phyloP scores from a whole-genome alignment of 2,888 invertebrate genomes.

The Pristionchus mayeri region DNA sequence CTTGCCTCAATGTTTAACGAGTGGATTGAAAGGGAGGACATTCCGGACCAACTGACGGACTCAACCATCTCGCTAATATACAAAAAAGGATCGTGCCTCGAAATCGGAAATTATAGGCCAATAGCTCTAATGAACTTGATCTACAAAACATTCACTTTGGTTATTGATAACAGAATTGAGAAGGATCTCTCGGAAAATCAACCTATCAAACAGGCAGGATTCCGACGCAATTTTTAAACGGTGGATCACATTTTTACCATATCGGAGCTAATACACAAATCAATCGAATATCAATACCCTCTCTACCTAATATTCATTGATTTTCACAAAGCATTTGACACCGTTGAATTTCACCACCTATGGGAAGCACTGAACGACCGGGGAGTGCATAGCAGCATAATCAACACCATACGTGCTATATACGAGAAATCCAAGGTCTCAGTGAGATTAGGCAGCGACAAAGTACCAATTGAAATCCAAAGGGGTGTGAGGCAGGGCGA shows the following conservation, averaged over 20 bases:
- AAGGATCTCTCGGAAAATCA: background rate
- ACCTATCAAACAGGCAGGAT: slow-evolving; percentile 45
- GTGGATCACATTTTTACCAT: slow-evolving; percentile 50
- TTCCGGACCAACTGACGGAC: slow-evolving; percentile 44
- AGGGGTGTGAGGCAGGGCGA: background rate
- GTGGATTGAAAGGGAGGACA: background rate
- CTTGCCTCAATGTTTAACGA: slow-evolving; percentile 34
- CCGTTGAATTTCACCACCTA: background rate
- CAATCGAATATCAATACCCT: slow-evolving; percentile 49
- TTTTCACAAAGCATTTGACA: background rate
- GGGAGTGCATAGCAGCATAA: background rate
- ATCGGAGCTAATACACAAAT: slow-evolving; percentile 42
- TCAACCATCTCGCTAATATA: slow-evolving; percentile 49
- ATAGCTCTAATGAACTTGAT: slow-evolving; percentile 50
- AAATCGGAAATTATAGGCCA: slow-evolving; percentile 52
- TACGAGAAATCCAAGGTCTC: background rate
- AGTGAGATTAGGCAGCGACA: background rate
- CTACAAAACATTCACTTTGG: slow-evolving; percentile 43
- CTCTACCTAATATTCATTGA: background rate
- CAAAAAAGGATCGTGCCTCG: slow-evolving; percentile 53
- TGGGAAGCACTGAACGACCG: background rate
- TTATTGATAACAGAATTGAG: background rate
- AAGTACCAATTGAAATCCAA: background rate
- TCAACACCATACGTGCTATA: background rate
- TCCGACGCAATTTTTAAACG: slow-evolving; percentile 47